These are phyloP conservation scores for Lathamus discolor DNA, from an alignment of 2,113 vertebrate species.

Conservation along the genomic window DNA sequence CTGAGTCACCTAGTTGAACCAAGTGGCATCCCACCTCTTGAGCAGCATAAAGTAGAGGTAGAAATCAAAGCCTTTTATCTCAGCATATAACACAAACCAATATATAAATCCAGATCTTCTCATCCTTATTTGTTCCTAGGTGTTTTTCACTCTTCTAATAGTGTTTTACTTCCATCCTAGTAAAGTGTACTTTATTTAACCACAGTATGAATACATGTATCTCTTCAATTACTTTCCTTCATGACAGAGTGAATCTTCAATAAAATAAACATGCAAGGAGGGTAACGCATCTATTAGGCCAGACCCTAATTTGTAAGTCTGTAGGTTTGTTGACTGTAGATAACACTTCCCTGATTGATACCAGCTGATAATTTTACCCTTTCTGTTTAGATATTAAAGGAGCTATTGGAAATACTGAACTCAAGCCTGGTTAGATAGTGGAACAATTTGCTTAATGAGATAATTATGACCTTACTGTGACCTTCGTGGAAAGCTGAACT, in stretches of 20 bases:
- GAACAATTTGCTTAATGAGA: slow-evolving; percentile 54
- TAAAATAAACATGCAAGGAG: neutral
- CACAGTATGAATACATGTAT: neutral
- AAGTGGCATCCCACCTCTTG: neutral
- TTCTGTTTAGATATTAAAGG: neutral
- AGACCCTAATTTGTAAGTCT: neutral
- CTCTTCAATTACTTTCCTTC: neutral
- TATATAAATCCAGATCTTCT: neutral
- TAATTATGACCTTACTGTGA: slow-evolving; percentile 27
- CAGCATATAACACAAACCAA: neutral
- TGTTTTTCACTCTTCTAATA: neutral
- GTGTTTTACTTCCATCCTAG: neutral
- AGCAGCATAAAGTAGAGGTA: neutral
- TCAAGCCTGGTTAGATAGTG: slow-evolving; percentile 12
- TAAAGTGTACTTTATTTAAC: neutral
- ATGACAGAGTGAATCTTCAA: neutral
- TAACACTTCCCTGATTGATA: neutral
- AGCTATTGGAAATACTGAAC: slow-evolving; percentile 19
- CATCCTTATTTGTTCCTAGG: neutral
- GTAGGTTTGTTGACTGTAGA: neutral
- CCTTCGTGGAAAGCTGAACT: neutral
- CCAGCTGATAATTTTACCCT: neutral
- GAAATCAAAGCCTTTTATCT: neutral
- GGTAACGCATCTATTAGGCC: neutral
- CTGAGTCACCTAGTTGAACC: neutral